Evolutionary conservation across 2,797 vertebrate genomes (phyloP), one percentile per base, ranked within the genome.

Genomic region (Pelobates cultripes): DNA sequence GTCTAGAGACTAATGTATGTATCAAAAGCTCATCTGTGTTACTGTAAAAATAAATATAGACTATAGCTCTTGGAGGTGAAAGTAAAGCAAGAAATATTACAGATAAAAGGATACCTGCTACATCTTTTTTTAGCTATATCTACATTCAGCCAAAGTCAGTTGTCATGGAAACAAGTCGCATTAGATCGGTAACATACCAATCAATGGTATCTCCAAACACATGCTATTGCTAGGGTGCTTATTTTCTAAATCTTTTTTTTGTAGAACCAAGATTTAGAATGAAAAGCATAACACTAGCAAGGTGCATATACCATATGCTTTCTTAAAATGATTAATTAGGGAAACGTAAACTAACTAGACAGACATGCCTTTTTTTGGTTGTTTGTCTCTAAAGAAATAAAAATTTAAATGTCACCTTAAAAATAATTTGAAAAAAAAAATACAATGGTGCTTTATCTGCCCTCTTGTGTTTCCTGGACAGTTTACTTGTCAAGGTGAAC

Each of bases 111-210:
- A 74, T 73, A 83, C 75, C 81, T 78, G 70, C 63, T 61, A 63
- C 75, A 61, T 67, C 69, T 81, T 77, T 77, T 77, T 82, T 72
- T 73, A 77, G 80, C 47, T 67, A 45, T 73, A 60, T 69, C 64
- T 73, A 68, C 4, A 57, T 45, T 73, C 70, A 47, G 13, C 70
- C 51, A 74, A 63, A 79, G 77, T 55, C 72, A 75, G 81, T 83
- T 75, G 81, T 66, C 81, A 79, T 79, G 66, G 81, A 75, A 83
- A 79, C 71, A 70, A 77, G 12, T 64, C 55, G 53, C 69, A 75
- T 83, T 61, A 77, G 60, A 68, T 73, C 68, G 68, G 43, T 83
- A 74, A 83, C 72, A 43, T 28, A 67, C 70, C 70, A 83, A 74
- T 83, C 76, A 78, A 57, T 55, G 13, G 71, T 73, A 73, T 64